phyloP scores from a whole-genome alignment of 2,797 vertebrate species.

The Gila robusta region DNA sequence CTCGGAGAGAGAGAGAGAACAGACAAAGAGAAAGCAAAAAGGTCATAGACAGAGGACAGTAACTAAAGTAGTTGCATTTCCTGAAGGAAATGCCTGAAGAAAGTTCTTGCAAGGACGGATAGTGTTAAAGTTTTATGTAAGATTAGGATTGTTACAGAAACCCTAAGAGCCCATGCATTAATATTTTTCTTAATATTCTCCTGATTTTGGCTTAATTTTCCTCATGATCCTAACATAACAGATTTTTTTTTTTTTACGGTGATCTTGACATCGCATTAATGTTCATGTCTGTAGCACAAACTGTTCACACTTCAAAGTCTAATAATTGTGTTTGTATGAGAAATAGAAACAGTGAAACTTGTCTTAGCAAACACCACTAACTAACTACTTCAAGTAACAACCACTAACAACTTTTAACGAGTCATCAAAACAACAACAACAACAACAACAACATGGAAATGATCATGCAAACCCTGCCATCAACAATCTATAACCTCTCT shows the following conservation, averaged over 20 bases:
- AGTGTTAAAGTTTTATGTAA: not conserved
- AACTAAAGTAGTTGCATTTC: conserved; percentile 5
- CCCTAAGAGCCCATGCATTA: not conserved
- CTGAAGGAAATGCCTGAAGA: not conserved
- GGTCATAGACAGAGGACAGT: conserved; percentile 14
- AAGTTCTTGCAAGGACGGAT: not conserved
- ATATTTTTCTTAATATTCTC: not conserved
- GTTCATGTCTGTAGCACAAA: not conserved
- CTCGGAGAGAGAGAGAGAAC: conserved; percentile 15
- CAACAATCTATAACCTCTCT: conserved; percentile 14
- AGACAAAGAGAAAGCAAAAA: not conserved
- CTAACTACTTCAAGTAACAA: not conserved
- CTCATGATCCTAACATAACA: not conserved
- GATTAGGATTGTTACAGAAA: not conserved
- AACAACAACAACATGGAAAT: not conserved
- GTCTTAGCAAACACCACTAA: not conserved
- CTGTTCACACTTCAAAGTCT: not conserved
- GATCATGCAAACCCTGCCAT: not conserved
- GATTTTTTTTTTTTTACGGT: not conserved
- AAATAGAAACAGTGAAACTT: not conserved
- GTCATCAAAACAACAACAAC: not conserved
- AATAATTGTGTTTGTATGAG: not conserved
- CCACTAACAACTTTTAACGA: not conserved
- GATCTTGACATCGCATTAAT: not conserved
- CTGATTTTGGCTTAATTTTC: not conserved